Evolutionary conservation across 53 echinoderm and acorn worm genomes (phyloP).

Genomic region (Antedon mediterranea): DNA sequence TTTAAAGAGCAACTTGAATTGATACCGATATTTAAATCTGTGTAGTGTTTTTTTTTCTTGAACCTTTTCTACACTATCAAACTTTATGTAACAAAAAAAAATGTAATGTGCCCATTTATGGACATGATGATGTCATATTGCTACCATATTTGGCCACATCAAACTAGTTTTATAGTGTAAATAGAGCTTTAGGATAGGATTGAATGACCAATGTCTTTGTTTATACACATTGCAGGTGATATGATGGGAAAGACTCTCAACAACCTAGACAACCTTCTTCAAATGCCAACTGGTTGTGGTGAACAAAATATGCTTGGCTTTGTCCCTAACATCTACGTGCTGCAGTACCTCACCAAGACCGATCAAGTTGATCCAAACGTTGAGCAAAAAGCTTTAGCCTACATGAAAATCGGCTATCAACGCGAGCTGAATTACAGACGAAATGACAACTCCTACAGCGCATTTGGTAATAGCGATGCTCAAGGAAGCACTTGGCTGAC

Average conservation of each 20-base stretch:
- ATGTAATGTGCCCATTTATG: no score
- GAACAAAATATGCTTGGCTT: constrained; percentile 65
- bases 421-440: constrained; percentile 27
- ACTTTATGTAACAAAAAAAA: no score
- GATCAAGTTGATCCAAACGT: constrained; percentile 19
- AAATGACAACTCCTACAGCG: constrained; percentile 67
- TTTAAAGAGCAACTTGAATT: no score
- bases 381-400: constrained; percentile 22
- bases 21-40: no score
- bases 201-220: no score
- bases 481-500: constrained; percentile 87
- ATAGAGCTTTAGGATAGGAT: no score
- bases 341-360: constrained; percentile 44
- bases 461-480: constrained; percentile 48
- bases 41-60: no score
- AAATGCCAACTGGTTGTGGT: constrained; percentile 42
- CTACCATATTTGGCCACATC: no score
- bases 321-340: constrained; percentile 40
- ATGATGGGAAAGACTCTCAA: constrained; percentile 34
- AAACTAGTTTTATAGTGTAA: no score
- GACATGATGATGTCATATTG: no score
- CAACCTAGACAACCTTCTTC: constrained; percentile 41
- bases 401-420: constrained; percentile 58
- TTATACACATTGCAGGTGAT: no score
- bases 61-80: no score